A percentile compares a stretch with the other conserved stretches of the same genome.
phyloP scores from a whole-genome alignment of 2,113 vertebrate species.

The Tyto alba region DNA sequence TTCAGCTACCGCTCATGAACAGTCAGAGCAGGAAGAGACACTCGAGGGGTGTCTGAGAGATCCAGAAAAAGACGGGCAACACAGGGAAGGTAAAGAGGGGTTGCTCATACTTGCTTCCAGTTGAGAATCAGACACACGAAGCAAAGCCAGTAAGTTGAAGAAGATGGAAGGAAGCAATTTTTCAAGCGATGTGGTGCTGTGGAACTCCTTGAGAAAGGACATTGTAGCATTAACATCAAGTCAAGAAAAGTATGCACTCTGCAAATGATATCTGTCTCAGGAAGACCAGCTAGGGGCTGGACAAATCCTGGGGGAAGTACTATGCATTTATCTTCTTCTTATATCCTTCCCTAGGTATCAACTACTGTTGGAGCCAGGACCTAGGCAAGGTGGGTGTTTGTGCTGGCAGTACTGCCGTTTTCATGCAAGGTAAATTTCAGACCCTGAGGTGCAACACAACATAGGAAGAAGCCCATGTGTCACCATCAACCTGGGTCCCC shows the following conservation, averaged over 20 bases:
- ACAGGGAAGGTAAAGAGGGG: not conserved
- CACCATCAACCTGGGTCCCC: accelerated
- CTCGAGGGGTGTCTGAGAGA: not conserved
- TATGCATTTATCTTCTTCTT: not conserved
- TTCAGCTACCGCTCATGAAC: not conserved
- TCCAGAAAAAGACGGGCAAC: not conserved
- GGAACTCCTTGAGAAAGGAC: not conserved
- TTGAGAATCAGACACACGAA: not conserved
- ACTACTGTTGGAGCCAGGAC: not conserved
- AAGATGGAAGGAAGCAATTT: not conserved
- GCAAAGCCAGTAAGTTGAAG: not conserved
- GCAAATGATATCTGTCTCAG: not conserved
- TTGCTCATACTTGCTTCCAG: not conserved
- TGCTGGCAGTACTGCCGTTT: not conserved
- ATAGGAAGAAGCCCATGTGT: accelerated
- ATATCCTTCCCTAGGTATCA: not conserved
- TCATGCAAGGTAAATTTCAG: not conserved
- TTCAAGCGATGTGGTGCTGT: not conserved
- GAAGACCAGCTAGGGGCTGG: not conserved
- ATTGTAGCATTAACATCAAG: not conserved
- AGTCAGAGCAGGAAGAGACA: not conserved
- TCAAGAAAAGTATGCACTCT: not conserved
- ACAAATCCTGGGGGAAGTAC: not conserved
- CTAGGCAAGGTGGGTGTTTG: not conserved
- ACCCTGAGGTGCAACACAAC: not conserved